Evolutionary conservation across 2,113 vertebrate species (phyloP).

Genomic region (Pitta sordida): DNA sequence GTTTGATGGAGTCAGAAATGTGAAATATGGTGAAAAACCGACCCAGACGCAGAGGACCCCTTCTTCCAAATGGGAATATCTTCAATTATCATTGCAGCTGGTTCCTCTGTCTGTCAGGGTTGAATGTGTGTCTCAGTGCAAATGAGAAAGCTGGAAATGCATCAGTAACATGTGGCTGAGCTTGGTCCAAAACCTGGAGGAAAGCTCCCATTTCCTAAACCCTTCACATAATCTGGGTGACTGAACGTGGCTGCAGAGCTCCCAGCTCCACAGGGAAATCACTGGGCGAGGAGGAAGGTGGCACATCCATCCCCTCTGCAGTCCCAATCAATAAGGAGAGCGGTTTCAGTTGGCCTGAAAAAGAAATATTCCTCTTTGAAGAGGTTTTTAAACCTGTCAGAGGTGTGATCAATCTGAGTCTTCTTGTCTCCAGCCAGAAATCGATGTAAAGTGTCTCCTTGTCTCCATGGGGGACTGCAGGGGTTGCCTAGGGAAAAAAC

Average conservation of each 20-base stretch:
- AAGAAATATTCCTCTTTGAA: neutral
- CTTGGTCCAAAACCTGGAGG: neutral
- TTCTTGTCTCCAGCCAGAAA: neutral
- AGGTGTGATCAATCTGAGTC: neutral
- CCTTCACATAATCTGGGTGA: neutral
- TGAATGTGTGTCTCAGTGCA: neutral
- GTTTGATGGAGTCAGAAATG: neutral
- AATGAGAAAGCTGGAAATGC: neutral
- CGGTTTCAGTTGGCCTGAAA: neutral
- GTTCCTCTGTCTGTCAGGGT: neutral
- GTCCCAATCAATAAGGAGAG: neutral
- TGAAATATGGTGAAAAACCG: neutral
- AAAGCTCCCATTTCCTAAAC: neutral
- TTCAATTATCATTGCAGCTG: neutral
- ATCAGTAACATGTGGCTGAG: neutral
- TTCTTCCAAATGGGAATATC: neutral
- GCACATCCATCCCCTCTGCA: neutral
- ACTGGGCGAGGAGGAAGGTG: fast-evolving
- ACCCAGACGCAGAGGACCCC: neutral
- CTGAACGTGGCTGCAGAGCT: neutral
- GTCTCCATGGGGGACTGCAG: neutral
- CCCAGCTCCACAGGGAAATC: fast-evolving
- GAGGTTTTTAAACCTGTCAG: neutral
- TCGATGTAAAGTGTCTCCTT: fast-evolving
- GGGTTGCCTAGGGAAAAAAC: neutral